Evolutionary conservation across 1,140 invertebrate genomes (phyloP), one percentile per base, ranked within the genome.

Genomic region (Halictus rubicundus): DNA sequence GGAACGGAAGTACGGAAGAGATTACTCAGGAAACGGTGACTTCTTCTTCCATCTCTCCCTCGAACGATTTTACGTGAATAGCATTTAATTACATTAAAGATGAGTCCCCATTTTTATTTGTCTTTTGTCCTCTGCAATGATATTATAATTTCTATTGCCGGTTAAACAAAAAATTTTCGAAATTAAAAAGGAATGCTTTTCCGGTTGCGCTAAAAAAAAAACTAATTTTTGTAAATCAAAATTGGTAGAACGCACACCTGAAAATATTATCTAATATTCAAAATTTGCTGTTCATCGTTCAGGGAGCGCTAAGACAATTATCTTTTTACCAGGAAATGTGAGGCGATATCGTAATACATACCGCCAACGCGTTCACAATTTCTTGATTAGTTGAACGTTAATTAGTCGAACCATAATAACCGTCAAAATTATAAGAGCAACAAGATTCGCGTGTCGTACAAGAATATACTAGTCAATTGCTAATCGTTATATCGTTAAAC

Each of bases 271-370:
- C 7, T 39, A 52, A 9, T 54, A 21, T 52, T 23, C n/a, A 64
- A n/a, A 54, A n/a, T 65, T 37, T n/a, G 5, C 16, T 25, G 2
- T 37, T 37, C 27, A 12, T 73, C 14, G 4, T n/a, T 42, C 23
- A 5, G 8, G 49, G n/a, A 42, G 25, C 25, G 19, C 3, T 59
- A 19, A 7, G 21, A 59, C 7, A 32, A 23, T 75, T 75, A 90
- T 88, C 87, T 81, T 77, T 84, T 87, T 88, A 90, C 86, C 89
- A 88, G 90, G 89, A 91, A 91, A 89, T 87, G 69, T 49, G 65
- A 57, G 54, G 59, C 78, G 89, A 90, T 90, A 90, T 66, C 81
- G 46, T 32, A 32, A 32, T 42, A 70, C n/a, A 69, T 82, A 65
- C 69, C 89, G 85, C 89, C 81, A 82, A 87, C 85, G 74, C 82